Conservation (phyloP, 2,797 vertebrate species). For the Sebastes jordani region DNA sequence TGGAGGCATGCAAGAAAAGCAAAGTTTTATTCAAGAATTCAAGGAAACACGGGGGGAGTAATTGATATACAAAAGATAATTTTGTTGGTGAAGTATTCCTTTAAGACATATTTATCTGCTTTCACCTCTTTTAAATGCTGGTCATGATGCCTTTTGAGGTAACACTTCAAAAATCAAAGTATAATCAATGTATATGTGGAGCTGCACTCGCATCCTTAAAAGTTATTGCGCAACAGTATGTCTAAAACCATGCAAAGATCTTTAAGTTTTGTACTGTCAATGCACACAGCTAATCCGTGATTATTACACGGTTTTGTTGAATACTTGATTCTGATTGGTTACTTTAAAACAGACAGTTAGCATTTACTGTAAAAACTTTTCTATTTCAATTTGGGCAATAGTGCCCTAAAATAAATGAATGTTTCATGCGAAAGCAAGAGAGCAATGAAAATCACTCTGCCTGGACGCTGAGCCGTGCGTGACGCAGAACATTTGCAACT, state of each 20-base stretch:
- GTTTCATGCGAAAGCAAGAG: neutral
- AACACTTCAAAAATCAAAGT: neutral
- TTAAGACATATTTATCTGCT: neutral
- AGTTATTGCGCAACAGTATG: neutral
- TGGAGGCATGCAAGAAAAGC: neutral
- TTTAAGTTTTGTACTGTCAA: neutral
- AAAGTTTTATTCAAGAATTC: too few species aligned
- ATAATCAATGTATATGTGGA: neutral
- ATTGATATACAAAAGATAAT: too few species aligned
- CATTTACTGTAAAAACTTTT: neutral
- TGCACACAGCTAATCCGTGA: neutral
- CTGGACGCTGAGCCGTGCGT: neutral
- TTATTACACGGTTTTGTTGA: neutral
- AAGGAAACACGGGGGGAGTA: too few species aligned
- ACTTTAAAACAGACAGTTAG: neutral
- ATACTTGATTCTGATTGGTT: neutral
- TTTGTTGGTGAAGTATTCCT: too few species aligned
- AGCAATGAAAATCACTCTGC: neutral
- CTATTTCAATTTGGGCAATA: neutral
- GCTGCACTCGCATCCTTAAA: neutral
- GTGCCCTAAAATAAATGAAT: neutral
- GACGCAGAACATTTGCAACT: neutral
- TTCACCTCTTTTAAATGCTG: neutral
- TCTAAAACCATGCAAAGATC: neutral
- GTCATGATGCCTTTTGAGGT: neutral